A percentile compares a stretch with the other conserved stretches of the same genome.
Evolutionary conservation across 2,888 invertebrate species (phyloP).

Genomic region (Orchestes rusci): DNA sequence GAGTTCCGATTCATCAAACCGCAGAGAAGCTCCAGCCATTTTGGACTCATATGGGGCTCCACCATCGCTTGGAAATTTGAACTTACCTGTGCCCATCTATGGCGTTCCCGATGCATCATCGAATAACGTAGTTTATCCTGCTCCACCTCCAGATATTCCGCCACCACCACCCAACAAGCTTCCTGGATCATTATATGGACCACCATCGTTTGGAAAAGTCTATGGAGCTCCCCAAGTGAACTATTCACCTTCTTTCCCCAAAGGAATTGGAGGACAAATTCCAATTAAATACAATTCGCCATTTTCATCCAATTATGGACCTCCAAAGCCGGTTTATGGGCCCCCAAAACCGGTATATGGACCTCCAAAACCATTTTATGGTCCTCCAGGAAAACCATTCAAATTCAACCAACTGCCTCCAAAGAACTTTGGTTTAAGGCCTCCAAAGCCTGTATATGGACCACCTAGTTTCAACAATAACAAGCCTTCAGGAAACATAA

Average conservation of each 20-base stretch:
- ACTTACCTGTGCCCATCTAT: conserved; percentile 52
- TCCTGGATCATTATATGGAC: conserved; percentile 31
- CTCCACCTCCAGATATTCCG: conserved; percentile 45
- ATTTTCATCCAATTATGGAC: conserved; percentile 18
- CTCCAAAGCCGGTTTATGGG: conserved; percentile 45
- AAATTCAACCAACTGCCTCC: conserved; percentile 39
- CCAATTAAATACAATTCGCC: conserved; percentile 20
- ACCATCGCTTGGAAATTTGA: conserved; percentile 39
- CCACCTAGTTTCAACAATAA: conserved; percentile 30
- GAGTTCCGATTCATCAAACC: conserved; percentile 37
- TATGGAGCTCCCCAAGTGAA: conserved; percentile 28
- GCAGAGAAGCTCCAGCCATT: conserved; percentile 38
- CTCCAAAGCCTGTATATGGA: conserved; percentile 34
- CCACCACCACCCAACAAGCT: conserved; percentile 29
- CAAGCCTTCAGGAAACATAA: conserved; percentile 11
- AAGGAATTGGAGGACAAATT: conserved; percentile 17
- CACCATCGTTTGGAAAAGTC: conserved; percentile 29
- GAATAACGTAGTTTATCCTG: conserved; percentile 43
- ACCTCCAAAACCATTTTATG: conserved; percentile 34
- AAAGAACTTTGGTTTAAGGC: conserved; percentile 41
- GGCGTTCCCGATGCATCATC: conserved; percentile 50
- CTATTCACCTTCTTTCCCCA: conserved; percentile 15
- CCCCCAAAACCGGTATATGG: conserved; percentile 39
- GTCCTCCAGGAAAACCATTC: conserved; percentile 32
- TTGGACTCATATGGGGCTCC: conserved; percentile 49